Percentiles rank a stretch among this genome's conserved stretches.
phyloP scores from a whole-genome alignment of 1,140 invertebrate species.

The Ips typographus region DNA sequence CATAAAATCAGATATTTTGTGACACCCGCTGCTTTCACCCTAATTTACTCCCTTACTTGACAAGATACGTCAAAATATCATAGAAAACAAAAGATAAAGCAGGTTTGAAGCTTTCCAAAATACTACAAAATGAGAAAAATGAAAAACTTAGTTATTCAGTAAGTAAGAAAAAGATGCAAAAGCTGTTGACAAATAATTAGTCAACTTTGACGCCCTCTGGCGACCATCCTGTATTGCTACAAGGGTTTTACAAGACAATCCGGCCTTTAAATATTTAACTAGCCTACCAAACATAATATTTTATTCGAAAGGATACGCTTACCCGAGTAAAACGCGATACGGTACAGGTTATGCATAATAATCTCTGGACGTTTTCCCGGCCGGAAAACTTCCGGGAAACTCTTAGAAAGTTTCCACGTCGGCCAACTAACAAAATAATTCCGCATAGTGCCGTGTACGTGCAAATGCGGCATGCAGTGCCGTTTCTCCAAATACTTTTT shows the following conservation, averaged over 20 bases:
- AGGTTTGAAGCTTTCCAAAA: too few species aligned
- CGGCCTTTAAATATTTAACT: slow-evolving; percentile 1
- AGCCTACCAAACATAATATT: slow-evolving; percentile 1
- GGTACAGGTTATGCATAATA: slow-evolving; percentile 24
- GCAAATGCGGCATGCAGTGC: slow-evolving; percentile 27
- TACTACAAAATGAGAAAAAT: too few species aligned
- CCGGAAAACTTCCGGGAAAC: slow-evolving; percentile 21
- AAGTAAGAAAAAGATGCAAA: too few species aligned
- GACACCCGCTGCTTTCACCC: too few species aligned
- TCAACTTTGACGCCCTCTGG: too few species aligned
- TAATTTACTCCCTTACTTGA: too few species aligned
- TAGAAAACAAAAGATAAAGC: too few species aligned
- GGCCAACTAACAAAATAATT: slow-evolving; percentile 35
- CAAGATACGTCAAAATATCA: too few species aligned
- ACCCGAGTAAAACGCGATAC: background rate
- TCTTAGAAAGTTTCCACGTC: slow-evolving; percentile 26
- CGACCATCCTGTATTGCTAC: too few species aligned
- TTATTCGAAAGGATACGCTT: slow-evolving; percentile 3
- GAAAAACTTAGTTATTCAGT: too few species aligned
- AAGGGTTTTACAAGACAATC: background rate
- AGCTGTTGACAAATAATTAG: too few species aligned
- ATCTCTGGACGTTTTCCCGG: slow-evolving; percentile 17
- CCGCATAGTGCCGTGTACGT: slow-evolving; percentile 28
- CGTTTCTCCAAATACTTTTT: slow-evolving; percentile 33
- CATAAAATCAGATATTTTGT: too few species aligned